A percentile compares a stretch with the other conserved stretches of the same genome.
phyloP scores from a whole-genome alignment of 2,888 invertebrate genomes.

The Lasiommata megera region DNA sequence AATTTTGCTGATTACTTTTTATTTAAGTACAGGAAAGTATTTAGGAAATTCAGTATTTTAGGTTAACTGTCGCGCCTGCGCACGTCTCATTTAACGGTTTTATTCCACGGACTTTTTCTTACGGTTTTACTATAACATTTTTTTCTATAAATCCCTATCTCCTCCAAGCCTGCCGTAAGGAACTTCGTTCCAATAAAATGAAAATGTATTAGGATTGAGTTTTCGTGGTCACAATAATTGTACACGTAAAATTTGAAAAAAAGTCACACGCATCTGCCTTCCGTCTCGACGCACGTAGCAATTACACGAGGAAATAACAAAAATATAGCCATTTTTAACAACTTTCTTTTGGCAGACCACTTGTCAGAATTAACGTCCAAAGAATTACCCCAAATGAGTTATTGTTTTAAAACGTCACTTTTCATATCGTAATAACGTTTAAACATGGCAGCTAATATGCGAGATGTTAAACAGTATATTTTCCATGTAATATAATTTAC shows the following conservation, averaged over 20 bases:
- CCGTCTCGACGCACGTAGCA: conserved; percentile 57
- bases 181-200: too few relatives aligned
- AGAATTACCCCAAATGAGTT: conserved; percentile 48
- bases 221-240: conserved; percentile 38
- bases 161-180: too few relatives aligned
- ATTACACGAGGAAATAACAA: conserved; percentile 66
- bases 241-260: conserved; percentile 63
- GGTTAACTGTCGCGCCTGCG: too few relatives aligned
- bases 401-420: conserved; percentile 41
- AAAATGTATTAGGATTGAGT: conserved; percentile 16
- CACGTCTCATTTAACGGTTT: too few relatives aligned
- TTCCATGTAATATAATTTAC: not conserved
- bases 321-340: conserved; percentile 56
- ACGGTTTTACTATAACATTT: too few relatives aligned
- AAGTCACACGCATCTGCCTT: conserved; percentile 75
- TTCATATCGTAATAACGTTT: conserved; percentile 23
- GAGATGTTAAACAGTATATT: conserved; percentile 14
- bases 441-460: conserved; percentile 26
- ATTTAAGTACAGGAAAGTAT: too few relatives aligned
- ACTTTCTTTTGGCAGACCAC: conserved; percentile 49
- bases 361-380: conserved; percentile 46
- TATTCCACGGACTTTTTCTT: too few relatives aligned
- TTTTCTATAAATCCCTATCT: too few relatives aligned
- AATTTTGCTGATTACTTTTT: too few relatives aligned
- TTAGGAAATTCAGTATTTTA: too few relatives aligned